A percentile compares a stretch with the other conserved stretches of the same genome.
Conservation (phyloP, 2,113 vertebrate genomes). For the Phrynosoma platyrhinos region DNA sequence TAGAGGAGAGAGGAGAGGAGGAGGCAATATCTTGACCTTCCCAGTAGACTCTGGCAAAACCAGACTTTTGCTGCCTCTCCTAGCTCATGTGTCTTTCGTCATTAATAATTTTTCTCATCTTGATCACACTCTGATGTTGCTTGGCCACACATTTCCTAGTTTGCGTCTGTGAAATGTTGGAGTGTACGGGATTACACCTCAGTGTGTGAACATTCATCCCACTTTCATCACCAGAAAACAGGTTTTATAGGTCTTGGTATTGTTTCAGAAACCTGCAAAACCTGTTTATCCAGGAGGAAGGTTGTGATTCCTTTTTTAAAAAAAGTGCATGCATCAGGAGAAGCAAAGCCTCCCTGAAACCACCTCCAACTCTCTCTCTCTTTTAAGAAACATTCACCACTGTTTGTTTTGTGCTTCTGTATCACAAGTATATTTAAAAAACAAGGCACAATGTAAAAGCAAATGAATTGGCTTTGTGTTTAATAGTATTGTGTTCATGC, state of each 20-base stretch:
- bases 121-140: too few species aligned
- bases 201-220: neutral
- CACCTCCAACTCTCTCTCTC: neutral
- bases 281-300: slow-evolving; percentile 11
- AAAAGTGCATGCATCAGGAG: neutral
- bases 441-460: neutral
- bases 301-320: neutral
- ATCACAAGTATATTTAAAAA: neutral
- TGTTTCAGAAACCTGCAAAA: slow-evolving; percentile 16
- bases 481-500: neutral
- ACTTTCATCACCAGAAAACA: slow-evolving; percentile 13
- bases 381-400: neutral
- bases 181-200: neutral
- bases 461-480: neutral
- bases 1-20: too few species aligned
- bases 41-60: too few species aligned
- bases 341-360: neutral
- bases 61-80: too few species aligned
- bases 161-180: too few species aligned
- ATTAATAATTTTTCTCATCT: too few species aligned
- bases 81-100: too few species aligned
- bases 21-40: too few species aligned
- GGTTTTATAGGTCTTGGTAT: neutral
- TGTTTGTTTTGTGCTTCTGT: neutral
- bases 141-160: neutral